Evolutionary conservation across 2,888 invertebrate species (phyloP).

Genomic region (Aporophyla lueneburgensis): DNA sequence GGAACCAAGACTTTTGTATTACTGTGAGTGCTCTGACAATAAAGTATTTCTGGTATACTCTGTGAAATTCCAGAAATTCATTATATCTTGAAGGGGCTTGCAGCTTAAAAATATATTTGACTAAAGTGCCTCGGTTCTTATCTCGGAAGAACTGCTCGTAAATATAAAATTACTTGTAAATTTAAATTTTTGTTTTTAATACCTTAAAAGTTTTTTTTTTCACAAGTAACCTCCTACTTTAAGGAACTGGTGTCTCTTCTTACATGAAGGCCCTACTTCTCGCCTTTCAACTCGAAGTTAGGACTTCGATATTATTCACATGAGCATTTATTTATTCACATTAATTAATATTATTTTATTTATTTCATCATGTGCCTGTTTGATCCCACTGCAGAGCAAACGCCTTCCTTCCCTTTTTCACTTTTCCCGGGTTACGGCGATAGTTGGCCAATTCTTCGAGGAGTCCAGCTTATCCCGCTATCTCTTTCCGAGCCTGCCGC

Average conservation of each 20-base stretch:
- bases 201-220: not conserved
- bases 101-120: not conserved
- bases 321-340: no score
- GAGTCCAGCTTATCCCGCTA: no score
- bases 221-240: no score
- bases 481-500: no score
- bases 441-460: no score
- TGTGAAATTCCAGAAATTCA: slow-evolving; percentile 9
- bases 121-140: not conserved
- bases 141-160: slow-evolving; percentile 5
- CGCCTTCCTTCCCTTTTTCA: no score
- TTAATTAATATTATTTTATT: no score
- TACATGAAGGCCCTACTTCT: not conserved
- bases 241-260: not conserved
- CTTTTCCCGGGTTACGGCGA: no score
- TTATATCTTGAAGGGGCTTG: slow-evolving; percentile 2
- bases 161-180: slow-evolving; percentile 11
- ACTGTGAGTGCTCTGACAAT: not conserved
- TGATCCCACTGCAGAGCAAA: no score
- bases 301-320: not conserved
- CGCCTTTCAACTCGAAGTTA: not conserved
- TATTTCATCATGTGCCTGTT: no score
- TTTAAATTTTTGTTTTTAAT: not conserved
- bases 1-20: not conserved
- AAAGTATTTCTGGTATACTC: not conserved